Percentiles rank a stretch among this genome's conserved stretches.
These are phyloP conservation scores for Urosaurus nigricauda DNA, from an alignment of 2,797 vertebrate species.

Conservation along the genomic window DNA sequence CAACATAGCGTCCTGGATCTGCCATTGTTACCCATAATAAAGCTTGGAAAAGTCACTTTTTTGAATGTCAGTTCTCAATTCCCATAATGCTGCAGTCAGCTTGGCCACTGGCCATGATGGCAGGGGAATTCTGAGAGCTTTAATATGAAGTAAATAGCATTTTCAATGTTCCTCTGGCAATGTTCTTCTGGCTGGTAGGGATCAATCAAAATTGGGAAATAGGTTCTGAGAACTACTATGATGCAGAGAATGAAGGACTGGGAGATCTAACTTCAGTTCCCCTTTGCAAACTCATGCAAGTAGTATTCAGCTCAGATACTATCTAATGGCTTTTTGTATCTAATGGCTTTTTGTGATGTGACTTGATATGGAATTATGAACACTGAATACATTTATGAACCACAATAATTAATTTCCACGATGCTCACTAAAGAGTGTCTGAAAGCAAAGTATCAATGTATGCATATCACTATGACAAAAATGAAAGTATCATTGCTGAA, in stretches of 20 bases:
- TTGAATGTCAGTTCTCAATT: too few relatives aligned
- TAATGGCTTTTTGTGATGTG: neutral
- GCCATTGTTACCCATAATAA: too few relatives aligned
- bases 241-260: neutral
- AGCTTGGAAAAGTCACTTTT: too few relatives aligned
- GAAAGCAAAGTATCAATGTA: neutral
- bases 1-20: too few relatives aligned
- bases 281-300: neutral
- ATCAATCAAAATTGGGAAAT: neutral
- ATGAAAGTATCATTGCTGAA: neutral
- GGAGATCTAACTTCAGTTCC: neutral
- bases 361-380: neutral
- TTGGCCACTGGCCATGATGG: too few relatives aligned
- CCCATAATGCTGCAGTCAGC: too few relatives aligned
- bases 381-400: neutral
- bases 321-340: neutral
- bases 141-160: too few relatives aligned
- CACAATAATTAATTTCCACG: constrained; percentile 1
- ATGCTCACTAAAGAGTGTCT: neutral
- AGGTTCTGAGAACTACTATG: neutral
- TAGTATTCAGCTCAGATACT: neutral
- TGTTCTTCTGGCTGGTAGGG: too few relatives aligned
- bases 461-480: neutral
- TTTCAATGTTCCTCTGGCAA: too few relatives aligned
- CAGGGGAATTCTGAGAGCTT: too few relatives aligned